Conservation (phyloP, 1,140 invertebrate genomes). For the Megalopta genalis region DNA sequence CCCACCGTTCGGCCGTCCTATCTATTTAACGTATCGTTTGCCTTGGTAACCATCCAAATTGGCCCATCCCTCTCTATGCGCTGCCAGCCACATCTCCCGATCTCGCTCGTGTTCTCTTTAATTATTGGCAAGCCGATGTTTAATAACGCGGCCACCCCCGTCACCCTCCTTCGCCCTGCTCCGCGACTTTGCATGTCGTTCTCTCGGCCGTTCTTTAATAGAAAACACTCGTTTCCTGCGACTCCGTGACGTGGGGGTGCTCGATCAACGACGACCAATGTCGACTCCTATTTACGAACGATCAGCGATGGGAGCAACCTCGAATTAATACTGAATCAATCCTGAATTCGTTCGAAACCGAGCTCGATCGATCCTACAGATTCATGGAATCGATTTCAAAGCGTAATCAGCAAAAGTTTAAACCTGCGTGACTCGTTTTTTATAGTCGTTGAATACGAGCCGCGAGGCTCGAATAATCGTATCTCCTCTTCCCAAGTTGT, state of each 20-base stretch:
- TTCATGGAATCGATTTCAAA: too few relatives aligned
- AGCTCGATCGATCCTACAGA: too few relatives aligned
- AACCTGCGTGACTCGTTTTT: too few relatives aligned
- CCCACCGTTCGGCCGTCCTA: conserved; percentile 74
- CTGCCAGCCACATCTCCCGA: conserved; percentile 46
- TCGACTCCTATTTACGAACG: conserved; percentile 5
- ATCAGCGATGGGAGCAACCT: neutral
- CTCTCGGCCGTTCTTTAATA: conserved; percentile 34
- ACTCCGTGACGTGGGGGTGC: neutral
- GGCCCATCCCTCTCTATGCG: conserved; percentile 70
- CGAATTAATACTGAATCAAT: neutral
- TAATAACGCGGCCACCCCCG: conserved; percentile 63
- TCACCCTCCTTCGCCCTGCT: neutral
- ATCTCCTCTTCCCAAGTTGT: too few relatives aligned
- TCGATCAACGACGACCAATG: neutral
- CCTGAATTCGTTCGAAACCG: too few relatives aligned
- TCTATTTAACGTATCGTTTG: conserved; percentile 81
- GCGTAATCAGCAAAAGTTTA: too few relatives aligned
- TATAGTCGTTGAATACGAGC: too few relatives aligned
- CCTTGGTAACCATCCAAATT: conserved; percentile 80
- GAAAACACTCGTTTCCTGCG: conserved; percentile 57
- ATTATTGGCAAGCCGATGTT: conserved; percentile 73
- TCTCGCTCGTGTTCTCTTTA: conserved; percentile 64
- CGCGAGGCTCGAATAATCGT: too few relatives aligned
- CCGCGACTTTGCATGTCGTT: neutral